These are phyloP conservation scores for Zeus faber DNA, from an alignment of 2,113 vertebrate species.

Conservation along the genomic window DNA sequence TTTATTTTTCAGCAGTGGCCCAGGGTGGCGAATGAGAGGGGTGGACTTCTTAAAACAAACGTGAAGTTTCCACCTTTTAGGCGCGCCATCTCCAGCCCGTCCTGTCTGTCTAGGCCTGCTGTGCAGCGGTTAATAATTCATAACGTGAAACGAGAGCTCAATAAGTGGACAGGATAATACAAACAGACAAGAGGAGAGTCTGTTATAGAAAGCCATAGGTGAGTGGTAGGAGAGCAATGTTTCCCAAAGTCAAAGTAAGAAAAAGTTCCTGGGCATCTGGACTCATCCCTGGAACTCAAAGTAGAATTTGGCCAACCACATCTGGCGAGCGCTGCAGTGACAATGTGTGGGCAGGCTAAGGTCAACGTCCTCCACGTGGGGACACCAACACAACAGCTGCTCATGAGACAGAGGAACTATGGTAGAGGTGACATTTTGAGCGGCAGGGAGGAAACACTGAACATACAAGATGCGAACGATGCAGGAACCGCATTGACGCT, in stretches of 20 bases:
- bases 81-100: conserved; percentile 21
- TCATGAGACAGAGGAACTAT: too few species aligned
- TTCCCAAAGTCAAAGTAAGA: conserved; percentile 6
- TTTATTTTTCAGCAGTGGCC: conserved; percentile 19
- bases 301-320: not conserved
- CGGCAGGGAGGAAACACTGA: too few species aligned
- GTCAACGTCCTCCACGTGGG: not conserved
- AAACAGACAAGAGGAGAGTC: conserved; percentile 22
- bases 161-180: conserved; percentile 49
- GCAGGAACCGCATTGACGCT: too few species aligned
- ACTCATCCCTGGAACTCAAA: not conserved
- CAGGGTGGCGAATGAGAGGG: conserved; percentile 16
- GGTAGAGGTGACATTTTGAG: too few species aligned
- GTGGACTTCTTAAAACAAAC: conserved; percentile 28
- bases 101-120: conserved; percentile 42
- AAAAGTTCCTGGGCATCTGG: conserved; percentile 6
- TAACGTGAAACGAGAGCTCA: conserved; percentile 58
- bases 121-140: conserved; percentile 63
- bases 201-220: conserved; percentile 32
- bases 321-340: not conserved
- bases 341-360: not conserved
- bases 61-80: conserved; percentile 34
- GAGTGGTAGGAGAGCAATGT: conserved; percentile 56
- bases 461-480: too few species aligned
- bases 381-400: too few species aligned